Base-by-base conservation (phyloP, 2,888 invertebrate genomes). In the Junonia oenone region DNA sequence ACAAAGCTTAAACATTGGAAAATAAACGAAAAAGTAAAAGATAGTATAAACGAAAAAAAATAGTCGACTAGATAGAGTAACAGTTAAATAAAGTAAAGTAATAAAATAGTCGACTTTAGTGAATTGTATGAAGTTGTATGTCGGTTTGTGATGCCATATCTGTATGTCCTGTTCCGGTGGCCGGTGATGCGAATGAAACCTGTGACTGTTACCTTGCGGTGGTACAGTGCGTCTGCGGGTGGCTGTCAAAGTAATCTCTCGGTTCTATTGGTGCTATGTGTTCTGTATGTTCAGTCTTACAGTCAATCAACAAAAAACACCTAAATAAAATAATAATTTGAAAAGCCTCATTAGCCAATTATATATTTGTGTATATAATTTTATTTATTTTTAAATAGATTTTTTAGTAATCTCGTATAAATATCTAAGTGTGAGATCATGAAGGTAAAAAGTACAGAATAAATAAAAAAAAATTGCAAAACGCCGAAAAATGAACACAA, bases 341-440 rank as follows among this genome's bases (percentile, higher is more conserved):
- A 86, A 78, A 78, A 88, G 89, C 90, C 90, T 89, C 89, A 79
- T 87, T 76, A 76, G 88, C 88, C 89, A 86, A 88, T 89, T 85
- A 83, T 78, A 88, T 78, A 83, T 81, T 73, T 75, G 78, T 78
- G 75, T 83, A 86, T 83, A 87, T 83, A 82, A 74, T 73, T 78
- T 74, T 72, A 72, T 70, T 75, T 75, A 76, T 73, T 73, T 76
- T 81, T 76, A 78, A 80, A 78, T 68, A 80, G 72, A 78, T 76
- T 78, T 75, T 84, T 84, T 82, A 81, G 80, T 88, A 90, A 89
- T 90, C 90, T 89, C 90, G 76, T 82, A 88, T 86, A 89, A 84
- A 87, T 88, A 87, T 85, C 86, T 89, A 87, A 86, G 79, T 79
- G 76, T 90, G 90, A 90, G 90, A 90, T 90, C 90, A 88, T 82